Evolutionary conservation across 2,113 vertebrate species (phyloP).

Genomic region (Pyxicephalus adspersus): DNA sequence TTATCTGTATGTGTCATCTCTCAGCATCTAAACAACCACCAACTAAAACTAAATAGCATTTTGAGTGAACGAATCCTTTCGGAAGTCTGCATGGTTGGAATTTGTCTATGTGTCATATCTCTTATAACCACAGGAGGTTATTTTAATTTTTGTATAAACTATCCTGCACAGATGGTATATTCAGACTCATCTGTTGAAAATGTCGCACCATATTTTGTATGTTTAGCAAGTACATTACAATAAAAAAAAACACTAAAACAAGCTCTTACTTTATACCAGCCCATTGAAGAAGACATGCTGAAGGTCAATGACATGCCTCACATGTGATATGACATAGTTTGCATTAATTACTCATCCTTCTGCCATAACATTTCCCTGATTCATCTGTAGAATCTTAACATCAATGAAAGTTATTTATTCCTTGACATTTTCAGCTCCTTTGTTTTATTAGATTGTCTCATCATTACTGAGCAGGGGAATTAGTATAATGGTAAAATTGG

Average conservation of each 20-base stretch:
- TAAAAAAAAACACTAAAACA: slow-evolving; percentile 11
- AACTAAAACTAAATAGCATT: no score
- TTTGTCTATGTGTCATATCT: no score
- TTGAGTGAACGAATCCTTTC: no score
- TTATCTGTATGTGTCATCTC: no score
- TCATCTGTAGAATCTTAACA: slow-evolving; percentile 27
- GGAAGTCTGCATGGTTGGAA: no score
- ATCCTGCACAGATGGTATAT: not conserved
- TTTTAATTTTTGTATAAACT: not conserved
- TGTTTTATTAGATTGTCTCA: slow-evolving; percentile 30
- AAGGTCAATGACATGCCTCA: slow-evolving; percentile 47
- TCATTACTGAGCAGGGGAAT: not conserved
- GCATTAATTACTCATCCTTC: slow-evolving; percentile 47
- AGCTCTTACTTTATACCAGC: slow-evolving; percentile 18
- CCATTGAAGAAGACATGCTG: slow-evolving; percentile 20
- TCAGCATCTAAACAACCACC: no score
- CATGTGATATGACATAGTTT: slow-evolving; percentile 50
- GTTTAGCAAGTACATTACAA: not conserved
- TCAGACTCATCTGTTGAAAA: not conserved
- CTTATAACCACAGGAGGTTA: no score
- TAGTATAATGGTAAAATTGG: not conserved
- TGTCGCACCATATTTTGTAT: not conserved
- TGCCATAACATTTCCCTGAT: slow-evolving; percentile 27
- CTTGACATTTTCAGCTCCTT: slow-evolving; percentile 41
- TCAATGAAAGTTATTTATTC: slow-evolving; percentile 14